These are phyloP conservation scores for Gila robusta DNA, from an alignment of 2,797 vertebrate species.

Conservation along the genomic window DNA sequence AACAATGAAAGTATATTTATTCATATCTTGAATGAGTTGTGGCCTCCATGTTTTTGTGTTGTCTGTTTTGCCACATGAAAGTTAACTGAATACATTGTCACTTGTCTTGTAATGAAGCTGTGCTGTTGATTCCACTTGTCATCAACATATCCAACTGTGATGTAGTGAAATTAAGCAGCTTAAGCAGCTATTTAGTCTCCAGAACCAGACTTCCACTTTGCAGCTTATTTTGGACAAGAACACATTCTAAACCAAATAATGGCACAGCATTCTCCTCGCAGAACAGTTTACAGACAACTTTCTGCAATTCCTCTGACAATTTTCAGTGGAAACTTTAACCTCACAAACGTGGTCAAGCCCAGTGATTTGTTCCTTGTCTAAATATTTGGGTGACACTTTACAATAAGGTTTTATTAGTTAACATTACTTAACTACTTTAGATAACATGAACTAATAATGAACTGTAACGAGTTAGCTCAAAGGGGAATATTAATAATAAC, in stretches of 20 bases:
- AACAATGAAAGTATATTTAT: slow-evolving; percentile 26
- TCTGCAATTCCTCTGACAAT: background rate
- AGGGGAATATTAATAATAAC: no score
- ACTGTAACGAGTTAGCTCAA: no score
- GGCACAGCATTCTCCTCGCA: background rate
- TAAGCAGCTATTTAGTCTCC: background rate
- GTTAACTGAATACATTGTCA: background rate
- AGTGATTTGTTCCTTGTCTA: slow-evolving; percentile 8
- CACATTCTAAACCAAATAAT: background rate
- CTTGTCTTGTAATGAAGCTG: background rate
- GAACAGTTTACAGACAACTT: background rate
- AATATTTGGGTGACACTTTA: background rate
- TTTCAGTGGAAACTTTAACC: background rate
- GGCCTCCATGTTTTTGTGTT: background rate
- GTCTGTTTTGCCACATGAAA: slow-evolving; percentile 12
- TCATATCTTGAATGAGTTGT: slow-evolving; percentile 2
- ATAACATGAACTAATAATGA: no score
- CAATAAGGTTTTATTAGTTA: no score
- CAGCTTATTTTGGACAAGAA: background rate
- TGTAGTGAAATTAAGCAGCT: slow-evolving; percentile 1
- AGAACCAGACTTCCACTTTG: background rate
- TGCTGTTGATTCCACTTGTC: background rate
- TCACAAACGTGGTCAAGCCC: background rate
- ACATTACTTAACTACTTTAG: no score
- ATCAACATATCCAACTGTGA: background rate